A percentile compares a stretch with the other conserved stretches of the same genome.
Evolutionary conservation across 2,888 invertebrate species (phyloP).

Genomic region (Myathropa florea): DNA sequence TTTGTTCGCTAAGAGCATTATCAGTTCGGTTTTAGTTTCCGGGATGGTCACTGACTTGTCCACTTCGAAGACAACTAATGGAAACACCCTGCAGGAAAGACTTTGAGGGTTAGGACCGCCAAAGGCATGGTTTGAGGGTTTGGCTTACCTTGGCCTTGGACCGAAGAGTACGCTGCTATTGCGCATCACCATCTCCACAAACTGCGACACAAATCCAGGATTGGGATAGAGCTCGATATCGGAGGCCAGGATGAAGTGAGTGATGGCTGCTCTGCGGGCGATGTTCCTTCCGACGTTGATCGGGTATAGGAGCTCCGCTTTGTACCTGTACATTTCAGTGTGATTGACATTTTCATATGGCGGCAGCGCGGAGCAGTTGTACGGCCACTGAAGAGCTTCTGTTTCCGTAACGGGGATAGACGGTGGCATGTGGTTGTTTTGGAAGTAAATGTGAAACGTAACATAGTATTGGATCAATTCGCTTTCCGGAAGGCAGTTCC

Average conservation of each 20-base stretch:
- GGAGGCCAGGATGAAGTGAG: conserved; percentile 90
- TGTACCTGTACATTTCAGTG: conserved; percentile 86
- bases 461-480: conserved; percentile 83
- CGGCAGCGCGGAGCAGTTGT: conserved; percentile 70
- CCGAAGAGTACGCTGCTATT: conserved; percentile 82
- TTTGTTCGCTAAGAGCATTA: conserved; percentile 59
- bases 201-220: conserved; percentile 87
- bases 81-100: conserved; percentile 84
- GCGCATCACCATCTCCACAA: conserved; percentile 89
- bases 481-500: conserved; percentile 82
- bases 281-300: conserved; percentile 94
- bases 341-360: conserved; percentile 73
- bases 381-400: conserved; percentile 73
- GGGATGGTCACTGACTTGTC: conserved; percentile 77
- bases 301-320: conserved; percentile 88
- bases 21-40: conserved; percentile 73
- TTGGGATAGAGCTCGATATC: conserved; percentile 94
- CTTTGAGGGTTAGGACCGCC: conserved; percentile 19
- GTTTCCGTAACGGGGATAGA: conserved; percentile 74
- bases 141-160: conserved; percentile 20
- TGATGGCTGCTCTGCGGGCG: conserved; percentile 89
- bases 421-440: conserved; percentile 83
- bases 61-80: conserved; percentile 91
- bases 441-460: conserved; percentile 86
- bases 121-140: neutral